Base-by-base conservation (phyloP, 2,113 vertebrate genomes). In the Hystrix cristata region DNA sequence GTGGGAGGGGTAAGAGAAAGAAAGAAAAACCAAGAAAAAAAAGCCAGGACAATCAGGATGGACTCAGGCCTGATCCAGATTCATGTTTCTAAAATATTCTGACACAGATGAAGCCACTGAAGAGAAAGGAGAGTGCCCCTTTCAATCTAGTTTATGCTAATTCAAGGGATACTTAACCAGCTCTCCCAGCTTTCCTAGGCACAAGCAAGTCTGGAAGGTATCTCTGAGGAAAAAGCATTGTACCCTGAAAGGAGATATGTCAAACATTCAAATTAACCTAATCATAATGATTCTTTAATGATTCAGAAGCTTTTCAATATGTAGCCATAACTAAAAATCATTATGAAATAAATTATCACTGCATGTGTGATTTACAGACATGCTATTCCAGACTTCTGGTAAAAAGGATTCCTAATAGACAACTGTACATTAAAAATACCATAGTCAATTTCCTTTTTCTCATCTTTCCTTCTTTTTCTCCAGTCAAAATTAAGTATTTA, bases 401-500 rank as follows among this genome's bases (percentile, higher is more conserved):
- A 90, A 74, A 83, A n/a, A 95, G 21, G 88, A 90, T 34, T 95
- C 76, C 88, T n/a, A 95, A 91, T 91, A 90, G 93, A 95, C 38
- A 94, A 76, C 53, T 78, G 12, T 53, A 74, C 4, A 62, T 46
- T 82, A 71, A 85, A 96, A 94, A 90, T 11, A 8, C 23, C 43
- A 93, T 3, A 79, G 38, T 93, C 48, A 23, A 19, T 74, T 85
- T 88, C 15, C 27, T 82, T 51, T 91, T 38, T 8, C 59, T 91
- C 46, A 23, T 55, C 78, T 88, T 80, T 91, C n/a, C 6, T 88
- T 93, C 53, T 93, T 94, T 83, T 79, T 59, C 51, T 78, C 25
- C 72, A 87, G 10, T 93, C 91, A 97, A 97, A 96, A 97, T 95
- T 95, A 94, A 97, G 93, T 72, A 62, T 29, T 91, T 95, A 51